Base-by-base conservation (phyloP, 1,140 invertebrate species). In the Drosophila willistoni region DNA sequence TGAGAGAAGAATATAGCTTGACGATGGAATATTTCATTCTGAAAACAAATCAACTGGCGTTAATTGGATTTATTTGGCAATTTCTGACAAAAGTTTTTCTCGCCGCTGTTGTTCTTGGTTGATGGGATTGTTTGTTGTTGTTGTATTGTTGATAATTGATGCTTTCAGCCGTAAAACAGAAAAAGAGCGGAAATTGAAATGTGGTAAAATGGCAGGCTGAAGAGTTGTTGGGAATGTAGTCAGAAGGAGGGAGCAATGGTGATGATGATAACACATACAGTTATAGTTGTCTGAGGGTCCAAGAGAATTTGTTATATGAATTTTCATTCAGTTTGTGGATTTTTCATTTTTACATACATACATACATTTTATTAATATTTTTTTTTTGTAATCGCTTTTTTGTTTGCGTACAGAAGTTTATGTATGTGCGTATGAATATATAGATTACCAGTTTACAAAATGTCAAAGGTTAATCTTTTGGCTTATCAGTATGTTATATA, bases 121-220 rank as follows among this genome's bases (percentile, higher is more conserved):
- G 36, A 39, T 39, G 36, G 36, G 36, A 13, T 39, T 39, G 36
- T 22, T 51, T 39, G 36, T 22, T n/a, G n/a, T n/a, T n/a, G n/a
- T n/a, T n/a, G n/a, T n/a, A n/a, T n/a, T 47, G 44, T 19, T 64
- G 62, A 64, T 54, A 64, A 64, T 64, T 64, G 44, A 64, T 64
- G 62, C 62, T 64, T 64, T 64, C 62, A 47, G 42, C 41, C 62
- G 42, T 64, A 64, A 64, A 64, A 64, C 62, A 64, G 39, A 59
- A 64, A 64, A 51, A 51, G 44, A 51, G 54, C 62, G 62, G 62
- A 64, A 64, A 64, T 64, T 64, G 62, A 64, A 64, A 64, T 64
- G 62, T 64, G 62, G 62, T 64, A 47, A 64, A 64, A 13, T 34
- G 62, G 17, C 44, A 10, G 19, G 25, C 25, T 51, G 62, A 12